A percentile compares a stretch with the other conserved stretches of the same genome.
Evolutionary conservation across 2,888 invertebrate genomes (phyloP).

Genomic region (Drosophila crucigera): DNA sequence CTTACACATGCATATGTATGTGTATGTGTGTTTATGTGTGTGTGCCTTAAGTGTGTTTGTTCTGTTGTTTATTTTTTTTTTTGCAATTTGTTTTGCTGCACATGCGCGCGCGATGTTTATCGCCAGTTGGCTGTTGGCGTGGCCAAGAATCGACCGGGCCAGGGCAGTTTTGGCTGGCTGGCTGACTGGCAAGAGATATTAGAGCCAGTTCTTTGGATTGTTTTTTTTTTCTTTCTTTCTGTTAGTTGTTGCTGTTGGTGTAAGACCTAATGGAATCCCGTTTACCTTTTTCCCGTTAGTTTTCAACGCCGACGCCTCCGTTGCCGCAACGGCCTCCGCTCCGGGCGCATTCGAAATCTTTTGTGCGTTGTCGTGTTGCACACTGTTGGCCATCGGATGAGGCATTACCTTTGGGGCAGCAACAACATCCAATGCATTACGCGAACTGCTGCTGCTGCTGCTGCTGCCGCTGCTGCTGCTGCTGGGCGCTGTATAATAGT

Average conservation of each 20-base stretch:
- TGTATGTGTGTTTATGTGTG: background rate
- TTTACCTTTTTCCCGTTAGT: slow-evolving; percentile 85
- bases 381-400: slow-evolving; percentile 28
- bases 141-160: slow-evolving; percentile 33
- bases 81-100: slow-evolving; percentile 77
- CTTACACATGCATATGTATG: slow-evolving; percentile 8
- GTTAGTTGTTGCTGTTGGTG: slow-evolving; percentile 47
- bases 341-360: slow-evolving; percentile 37
- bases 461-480: slow-evolving; percentile 83
- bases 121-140: slow-evolving; percentile 37
- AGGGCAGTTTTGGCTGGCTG: slow-evolving; percentile 17
- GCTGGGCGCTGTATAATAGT: slow-evolving; percentile 91
- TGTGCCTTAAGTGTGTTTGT: slow-evolving; percentile 12
- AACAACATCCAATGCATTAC: slow-evolving; percentile 63
- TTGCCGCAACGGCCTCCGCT: slow-evolving; percentile 25
- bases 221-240: slow-evolving; percentile 12
- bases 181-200: slow-evolving; percentile 33
- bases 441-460: slow-evolving; percentile 65
- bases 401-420: slow-evolving; percentile 37
- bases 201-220: slow-evolving; percentile 58
- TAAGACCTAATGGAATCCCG: slow-evolving; percentile 82
- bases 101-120: slow-evolving; percentile 74
- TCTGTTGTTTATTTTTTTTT: slow-evolving; percentile 22
- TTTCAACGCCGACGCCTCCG: slow-evolving; percentile 76
- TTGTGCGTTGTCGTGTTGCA: slow-evolving; percentile 56